Evolutionary conservation across 2,113 vertebrate species (phyloP), one percentile per base, ranked within the genome.

Genomic region (Chauna torquata): DNA sequence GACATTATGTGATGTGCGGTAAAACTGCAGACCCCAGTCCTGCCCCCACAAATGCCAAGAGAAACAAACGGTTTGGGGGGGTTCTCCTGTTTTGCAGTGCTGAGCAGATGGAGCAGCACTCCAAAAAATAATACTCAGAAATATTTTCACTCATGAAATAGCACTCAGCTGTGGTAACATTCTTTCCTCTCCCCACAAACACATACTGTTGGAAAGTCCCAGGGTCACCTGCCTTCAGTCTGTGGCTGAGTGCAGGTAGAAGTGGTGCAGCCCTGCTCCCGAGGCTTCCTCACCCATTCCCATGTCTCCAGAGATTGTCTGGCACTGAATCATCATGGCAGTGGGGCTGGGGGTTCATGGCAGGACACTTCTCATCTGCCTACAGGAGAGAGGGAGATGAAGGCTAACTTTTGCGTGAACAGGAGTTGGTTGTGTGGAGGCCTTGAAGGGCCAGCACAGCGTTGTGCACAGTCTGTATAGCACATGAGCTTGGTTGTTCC

Each of bases 381-480:
- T 4, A 45, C 27, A 45, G 27, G 36, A 36, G 68, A 58, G 12
- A 2, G 4, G 12, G 22, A 28, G 28, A 28, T 44, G 54, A 38
- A 78, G 15, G 30, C 76, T 58, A 62, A 24, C 27, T 12, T 50
- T 28, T 45, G 44, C 22, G 28, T 22, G 16, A n/a, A 19, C 27
- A 72, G 42, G 54, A 68, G 49, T 1, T 54, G 81, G 8, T n/a
- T 82, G 27, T 3, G 2, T 32, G 34, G 49, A 27, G 12, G 19
- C 24, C 27, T 12, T 4, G n/a, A 24, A 82, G 59, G 59, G 59
- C 34, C 52, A 90, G 32, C 18, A 27, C 64, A 55, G 38, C 13
- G n/a, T 27, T 45, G n/a, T 4, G 3, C 25, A 50, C 22, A 24
- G 9, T 30, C 11, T 23, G 14, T 57, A 1, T 0, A 44, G 38